Evolutionary conservation across 2,113 vertebrate species (phyloP), one percentile per base, ranked within the genome.

Genomic region (Paraplagusia blochii): DNA sequence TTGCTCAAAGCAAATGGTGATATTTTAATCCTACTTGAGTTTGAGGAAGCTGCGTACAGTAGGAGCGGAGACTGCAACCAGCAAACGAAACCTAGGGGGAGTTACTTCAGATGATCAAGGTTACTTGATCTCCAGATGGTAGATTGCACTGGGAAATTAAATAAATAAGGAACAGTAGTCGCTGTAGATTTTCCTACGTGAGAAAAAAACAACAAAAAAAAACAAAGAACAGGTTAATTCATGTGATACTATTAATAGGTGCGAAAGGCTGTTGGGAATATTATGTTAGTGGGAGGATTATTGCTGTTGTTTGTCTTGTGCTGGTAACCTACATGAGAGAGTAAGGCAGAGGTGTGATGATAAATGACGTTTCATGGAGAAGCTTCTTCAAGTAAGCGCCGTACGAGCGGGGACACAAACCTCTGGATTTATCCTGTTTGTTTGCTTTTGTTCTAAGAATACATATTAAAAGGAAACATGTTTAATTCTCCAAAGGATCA

Each of bases 401-500:
- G 58, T 63, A 58, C 68, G 66, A 66, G 51, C 29, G 17, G 12
- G 13, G 35, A 29, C 44, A 39, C 43, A 40, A 51, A 56, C 67
- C 53, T 72, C 58, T 60, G 35, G 34, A 56, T 66, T 57, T 45
- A 47, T 13, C 46, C 46, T 1, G 59, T 75, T 76, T 65, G 74
- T 58, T 47, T 77, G 55, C 74, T 85, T 83, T 85, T 29, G 22
- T 83, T 82, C 66, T 72, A 69, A 83, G 72, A 90, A 87, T 86
- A 89, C 87, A 90, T 87, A 90, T 78, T 86, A 71, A 74, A 85
- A 77, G 51, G 53, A 82, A 90, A 86, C 77, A 87, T 87, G 75
- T 88, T 85, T 90, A 89, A 89, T 90, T 90, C 85, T 86, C 59
- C 61, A 80, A 83, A 79, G 81, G 81, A 85, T 87, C 85, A 65